These are phyloP conservation scores for Philereme transversata DNA, from an alignment of 2,888 invertebrate genomes.

Conservation along the genomic window DNA sequence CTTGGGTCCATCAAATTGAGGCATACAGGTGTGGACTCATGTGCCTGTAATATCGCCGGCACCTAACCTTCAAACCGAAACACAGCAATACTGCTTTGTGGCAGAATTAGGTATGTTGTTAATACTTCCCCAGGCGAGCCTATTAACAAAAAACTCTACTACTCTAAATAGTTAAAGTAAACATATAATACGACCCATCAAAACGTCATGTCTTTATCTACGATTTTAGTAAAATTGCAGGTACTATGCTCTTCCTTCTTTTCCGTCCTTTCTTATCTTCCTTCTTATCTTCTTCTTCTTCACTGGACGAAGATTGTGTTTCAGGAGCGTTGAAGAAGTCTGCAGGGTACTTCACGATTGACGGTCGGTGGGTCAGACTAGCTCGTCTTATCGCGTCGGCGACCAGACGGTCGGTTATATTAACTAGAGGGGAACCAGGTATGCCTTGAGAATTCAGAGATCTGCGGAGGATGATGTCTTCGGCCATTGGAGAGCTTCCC, in stretches of 20 bases:
- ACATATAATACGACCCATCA: too few relatives aligned
- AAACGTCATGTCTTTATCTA: neutral
- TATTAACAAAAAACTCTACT: too few relatives aligned
- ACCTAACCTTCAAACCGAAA: too few relatives aligned
- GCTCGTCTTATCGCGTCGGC: conserved; percentile 72
- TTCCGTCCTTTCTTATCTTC: conserved; percentile 45
- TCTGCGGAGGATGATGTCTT: conserved; percentile 53
- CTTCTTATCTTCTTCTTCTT: conserved; percentile 66
- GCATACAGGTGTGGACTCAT: too few relatives aligned
- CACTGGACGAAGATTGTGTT: conserved; percentile 67
- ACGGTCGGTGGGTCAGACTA: conserved; percentile 68
- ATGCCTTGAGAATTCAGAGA: conserved; percentile 49
- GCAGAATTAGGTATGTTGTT: too few relatives aligned
- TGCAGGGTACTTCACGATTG: conserved; percentile 70
- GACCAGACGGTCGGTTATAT: conserved; percentile 68
- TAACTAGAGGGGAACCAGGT: conserved; percentile 57
- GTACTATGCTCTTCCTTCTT: conserved; percentile 39
- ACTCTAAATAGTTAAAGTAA: too few relatives aligned
- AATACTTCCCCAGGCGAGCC: too few relatives aligned
- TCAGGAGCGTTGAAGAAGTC: conserved; percentile 68
- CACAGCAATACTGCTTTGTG: too few relatives aligned
- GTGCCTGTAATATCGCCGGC: too few relatives aligned
- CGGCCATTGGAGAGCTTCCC: conserved; percentile 54
- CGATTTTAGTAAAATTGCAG: conserved; percentile 22
- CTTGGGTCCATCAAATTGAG: too few relatives aligned